Base-by-base conservation (phyloP, 2,113 vertebrate species). In the Fulica atra region DNA sequence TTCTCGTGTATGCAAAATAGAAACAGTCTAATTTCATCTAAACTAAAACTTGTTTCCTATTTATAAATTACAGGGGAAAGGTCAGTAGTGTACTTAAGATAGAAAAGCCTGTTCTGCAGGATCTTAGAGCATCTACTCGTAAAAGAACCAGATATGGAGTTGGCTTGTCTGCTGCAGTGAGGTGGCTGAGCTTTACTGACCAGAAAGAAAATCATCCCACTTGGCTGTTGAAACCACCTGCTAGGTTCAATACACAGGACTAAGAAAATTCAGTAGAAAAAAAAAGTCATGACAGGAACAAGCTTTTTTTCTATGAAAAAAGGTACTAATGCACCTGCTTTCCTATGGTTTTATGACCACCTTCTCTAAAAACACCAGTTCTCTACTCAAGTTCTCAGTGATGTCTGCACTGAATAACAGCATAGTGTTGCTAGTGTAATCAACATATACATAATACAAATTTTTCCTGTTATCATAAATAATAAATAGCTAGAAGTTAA, bases 391-490 rank as follows among this genome's bases (percentile, higher is more conserved):
- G 54, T 46, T 84, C 21, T 68, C 33, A 29, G 26, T 3, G 38
- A 51, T n/a, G 29, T 25, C 33, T 53, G 20, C 3, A 12, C 13
- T 40, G 16, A 36, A 69, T 51, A 54, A 3, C 14, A 87, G 54
- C 3, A 13, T 11, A 40, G 24, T 50, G n/a, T 19, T 60, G 25
- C 25, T 69, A 69, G 18, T 26, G 12, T 8, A 38, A 59, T 25
- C 8, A 2, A 17, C 25, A 54, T 1, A 16, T 5, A 18, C 3
- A 26, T 29, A 60, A 24, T 15, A 26, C 1, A 24, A 5, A 2
- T 13, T 54, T 54, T 54, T 86, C 15, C 16, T 38, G 21, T 77
- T 42, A 53, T 40, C 40, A 14, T 33, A 59, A 83, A 60, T 31
- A 68, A 19, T 29, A 50, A 68, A 92, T 26, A 64, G 36, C 16